phyloP scores from a whole-genome alignment of 2,888 invertebrate species.

The Junonia oenone region DNA sequence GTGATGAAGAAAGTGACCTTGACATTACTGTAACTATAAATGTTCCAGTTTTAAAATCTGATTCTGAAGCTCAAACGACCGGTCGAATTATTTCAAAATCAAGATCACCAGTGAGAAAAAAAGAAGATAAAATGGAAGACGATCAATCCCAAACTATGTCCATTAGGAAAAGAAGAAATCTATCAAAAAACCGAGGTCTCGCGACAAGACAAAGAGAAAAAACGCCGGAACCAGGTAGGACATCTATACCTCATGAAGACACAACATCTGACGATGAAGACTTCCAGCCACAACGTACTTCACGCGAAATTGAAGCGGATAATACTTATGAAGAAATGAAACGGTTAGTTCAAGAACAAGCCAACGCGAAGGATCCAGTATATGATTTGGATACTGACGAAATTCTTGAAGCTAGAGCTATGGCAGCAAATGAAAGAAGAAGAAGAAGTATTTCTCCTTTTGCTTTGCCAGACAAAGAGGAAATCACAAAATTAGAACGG shows the following conservation, averaged over 20 bases:
- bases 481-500: slow-evolving; percentile 49
- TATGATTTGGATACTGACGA: slow-evolving; percentile 69
- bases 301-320: slow-evolving; percentile 71
- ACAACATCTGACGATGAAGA: slow-evolving; percentile 80
- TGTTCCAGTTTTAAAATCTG: slow-evolving; percentile 54
- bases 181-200: slow-evolving; percentile 77
- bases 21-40: slow-evolving; percentile 41
- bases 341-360: slow-evolving; percentile 62
- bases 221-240: slow-evolving; percentile 70
- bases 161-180: slow-evolving; percentile 80
- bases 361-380: slow-evolving; percentile 62
- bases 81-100: slow-evolving; percentile 46
- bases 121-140: slow-evolving; percentile 51
- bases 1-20: slow-evolving; percentile 44
- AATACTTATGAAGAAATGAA: slow-evolving; percentile 72
- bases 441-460: slow-evolving; percentile 75
- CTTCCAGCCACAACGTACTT: slow-evolving; percentile 44
- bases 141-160: slow-evolving; percentile 57
- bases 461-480: slow-evolving; percentile 65
- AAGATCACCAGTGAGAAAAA: slow-evolving; percentile 43
- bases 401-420: slow-evolving; percentile 64
- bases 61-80: slow-evolving; percentile 57
- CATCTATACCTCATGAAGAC: slow-evolving; percentile 77
- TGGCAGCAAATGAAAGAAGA: slow-evolving; percentile 65
- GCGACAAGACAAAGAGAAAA: slow-evolving; percentile 70